Evolutionary conservation across 2,113 vertebrate species (phyloP).

Genomic region (Nettapus auritus): DNA sequence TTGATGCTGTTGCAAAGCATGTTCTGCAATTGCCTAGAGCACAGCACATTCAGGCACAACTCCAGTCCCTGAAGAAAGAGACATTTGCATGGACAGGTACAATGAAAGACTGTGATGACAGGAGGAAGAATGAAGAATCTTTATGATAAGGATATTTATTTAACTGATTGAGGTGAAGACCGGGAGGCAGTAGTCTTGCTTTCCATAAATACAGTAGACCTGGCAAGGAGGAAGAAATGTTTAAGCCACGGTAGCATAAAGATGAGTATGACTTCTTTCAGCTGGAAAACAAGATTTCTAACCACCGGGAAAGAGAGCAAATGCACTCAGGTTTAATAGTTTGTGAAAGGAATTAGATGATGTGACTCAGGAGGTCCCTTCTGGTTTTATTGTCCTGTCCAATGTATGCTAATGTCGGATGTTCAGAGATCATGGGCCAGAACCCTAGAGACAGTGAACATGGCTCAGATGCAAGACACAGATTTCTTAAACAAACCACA

Average conservation of each 20-base stretch:
- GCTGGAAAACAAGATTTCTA: background rate
- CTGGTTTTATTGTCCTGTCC: background rate
- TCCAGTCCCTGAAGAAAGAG: background rate
- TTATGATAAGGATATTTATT: background rate
- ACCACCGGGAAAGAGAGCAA: background rate
- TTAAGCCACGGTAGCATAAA: background rate
- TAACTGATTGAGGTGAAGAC: background rate
- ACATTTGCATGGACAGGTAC: background rate
- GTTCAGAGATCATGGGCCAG: background rate
- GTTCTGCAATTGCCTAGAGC: background rate
- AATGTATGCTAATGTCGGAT: no score
- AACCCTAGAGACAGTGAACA: background rate
- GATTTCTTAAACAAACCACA: background rate
- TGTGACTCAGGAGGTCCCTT: background rate
- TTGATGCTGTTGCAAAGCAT: background rate
- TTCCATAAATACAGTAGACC: background rate
- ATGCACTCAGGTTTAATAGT: background rate
- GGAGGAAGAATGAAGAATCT: background rate
- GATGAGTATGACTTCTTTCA: background rate
- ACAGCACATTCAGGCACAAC: background rate
- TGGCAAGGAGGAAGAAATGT: background rate
- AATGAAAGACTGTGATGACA: background rate
- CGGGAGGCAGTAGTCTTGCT: background rate
- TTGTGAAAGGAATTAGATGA: background rate
- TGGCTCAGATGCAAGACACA: background rate